Evolutionary conservation across 2,113 vertebrate genomes (phyloP), one percentile per base, ranked within the genome.

Genomic region (Antechinus stuartii): DNA sequence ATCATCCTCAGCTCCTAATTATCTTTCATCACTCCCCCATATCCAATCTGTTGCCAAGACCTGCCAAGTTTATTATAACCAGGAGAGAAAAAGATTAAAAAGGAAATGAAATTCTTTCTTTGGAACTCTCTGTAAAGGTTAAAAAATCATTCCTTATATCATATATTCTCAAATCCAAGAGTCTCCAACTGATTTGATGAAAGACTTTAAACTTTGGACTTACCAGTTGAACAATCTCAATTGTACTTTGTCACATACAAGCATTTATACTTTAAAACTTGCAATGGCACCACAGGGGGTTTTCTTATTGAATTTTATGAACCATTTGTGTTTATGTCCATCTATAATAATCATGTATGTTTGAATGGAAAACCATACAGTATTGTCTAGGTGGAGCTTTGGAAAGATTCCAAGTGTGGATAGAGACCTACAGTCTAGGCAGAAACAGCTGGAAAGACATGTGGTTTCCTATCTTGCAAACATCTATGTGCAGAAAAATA

Each of bases 401-500:
- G 42, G 16, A 42, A 22, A 42, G 35, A 76, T 76, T 16, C 35
- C 35, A 76, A 76, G 7, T 84, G 7, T 8, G 35, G 7, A 42
- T 42, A 42, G 19, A 4, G 6, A 84, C 68, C n/a, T 50, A 47
- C 3, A 5, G 16, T 68, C 25, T 47, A 84, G 4, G 23, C 49
- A 91, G 55, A 90, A 27, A 35, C 92, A 52, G 56, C 84, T 50
- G 55, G 90, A 35, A 8, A 30, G 54, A 27, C 91, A 92, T 90
- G 0, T 90, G 0, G 30, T 46, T 96, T 95, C 95, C 91, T 16
- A 23, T 91, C 90, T 92, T 84, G 35, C 89, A 94, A 23, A 93
- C 94, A 55, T 90, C 95, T 97, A 96, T 92, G 90, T 89, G 95
- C 90, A 95, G 93, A 93, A 96, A 84, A 96, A 57, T 49, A 27